Base-by-base conservation (phyloP, 2,888 invertebrate genomes). In the Clunio marinus region DNA sequence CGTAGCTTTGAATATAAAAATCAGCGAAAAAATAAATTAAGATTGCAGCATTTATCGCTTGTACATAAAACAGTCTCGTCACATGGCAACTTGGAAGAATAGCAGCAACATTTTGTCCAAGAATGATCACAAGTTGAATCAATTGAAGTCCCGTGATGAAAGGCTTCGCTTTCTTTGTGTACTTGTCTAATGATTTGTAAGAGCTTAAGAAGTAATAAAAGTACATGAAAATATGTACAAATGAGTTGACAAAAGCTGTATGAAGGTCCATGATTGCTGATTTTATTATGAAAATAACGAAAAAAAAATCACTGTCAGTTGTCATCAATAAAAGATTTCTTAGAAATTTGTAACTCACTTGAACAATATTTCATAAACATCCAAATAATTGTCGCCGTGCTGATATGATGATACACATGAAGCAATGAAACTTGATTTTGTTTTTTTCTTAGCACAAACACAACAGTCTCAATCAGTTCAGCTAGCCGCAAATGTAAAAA, bases 391-490 rank as follows among this genome's bases (percentile, higher is more conserved):
- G 4, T 15, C 25, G 37, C 37, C 10, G 63, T 63, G 63, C 63
- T 63, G 27, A 63, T 46, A 15, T 63, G 63, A 46, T 63, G 63
- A 46, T 63, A 63, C 7, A 63, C 28, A 27, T 63, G 63, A 1
- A 63, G 27, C 13, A 5, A 3, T 4, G 63, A 46, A 3, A 63
- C 46, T 37, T 63, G 28, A 24, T 27, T 27, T 13, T n/a, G 27
- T n/a, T 57, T 57, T 24, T 57, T 87, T 70, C 88, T 80, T 70
- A 88, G 74, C 13, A 86, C 75, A 73, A 88, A 88, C 76, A 88
- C 85, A 15, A 82, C 75, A 0, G 88, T 88, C 76, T 88, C 88
- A 0, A 81, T 72, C 7, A 88, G 76, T 74, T 88, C 88, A 27
- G 81, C 69, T 4, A 85, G 73, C 76, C 87, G 88, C 8, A 87